These are phyloP conservation scores for Gallirallus australis DNA, from an alignment of 2,797 vertebrate species.

Conservation along the genomic window DNA sequence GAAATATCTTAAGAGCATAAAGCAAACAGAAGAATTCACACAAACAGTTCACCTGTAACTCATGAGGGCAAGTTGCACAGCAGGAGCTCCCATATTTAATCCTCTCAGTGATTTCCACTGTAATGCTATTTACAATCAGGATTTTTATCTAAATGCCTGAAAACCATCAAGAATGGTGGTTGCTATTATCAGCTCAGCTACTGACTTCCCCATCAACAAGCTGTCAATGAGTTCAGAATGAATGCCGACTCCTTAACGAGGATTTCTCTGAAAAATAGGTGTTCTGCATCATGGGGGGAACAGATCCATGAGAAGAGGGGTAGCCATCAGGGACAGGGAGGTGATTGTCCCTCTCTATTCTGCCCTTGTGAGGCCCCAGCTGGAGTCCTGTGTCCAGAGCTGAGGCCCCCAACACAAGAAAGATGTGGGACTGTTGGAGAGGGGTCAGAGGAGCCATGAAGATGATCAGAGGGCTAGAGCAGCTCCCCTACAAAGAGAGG, in stretches of 20 bases:
- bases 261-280: background rate
- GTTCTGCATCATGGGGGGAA: background rate
- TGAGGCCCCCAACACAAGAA: too few relatives aligned
- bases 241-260: background rate
- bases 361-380: too few relatives aligned
- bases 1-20: background rate
- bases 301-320: too few relatives aligned
- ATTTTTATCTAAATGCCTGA: constrained; percentile 46
- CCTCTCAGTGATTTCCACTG: constrained; percentile 23
- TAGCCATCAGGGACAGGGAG: too few relatives aligned
- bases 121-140: constrained; percentile 56
- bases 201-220: background rate
- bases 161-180: constrained; percentile 14
- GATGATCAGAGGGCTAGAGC: too few relatives aligned
- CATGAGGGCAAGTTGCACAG: constrained; percentile 12
- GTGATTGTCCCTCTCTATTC: too few relatives aligned
- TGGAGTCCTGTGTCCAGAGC: too few relatives aligned
- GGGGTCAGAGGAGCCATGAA: too few relatives aligned
- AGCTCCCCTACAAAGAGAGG: too few relatives aligned
- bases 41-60: background rate
- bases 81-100: constrained; percentile 23
- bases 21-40: background rate
- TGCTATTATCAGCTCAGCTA: constrained; percentile 31
- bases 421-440: too few relatives aligned
- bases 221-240: background rate